phyloP scores from a whole-genome alignment of 2,113 vertebrate species.

The Taxidea taxus region DNA sequence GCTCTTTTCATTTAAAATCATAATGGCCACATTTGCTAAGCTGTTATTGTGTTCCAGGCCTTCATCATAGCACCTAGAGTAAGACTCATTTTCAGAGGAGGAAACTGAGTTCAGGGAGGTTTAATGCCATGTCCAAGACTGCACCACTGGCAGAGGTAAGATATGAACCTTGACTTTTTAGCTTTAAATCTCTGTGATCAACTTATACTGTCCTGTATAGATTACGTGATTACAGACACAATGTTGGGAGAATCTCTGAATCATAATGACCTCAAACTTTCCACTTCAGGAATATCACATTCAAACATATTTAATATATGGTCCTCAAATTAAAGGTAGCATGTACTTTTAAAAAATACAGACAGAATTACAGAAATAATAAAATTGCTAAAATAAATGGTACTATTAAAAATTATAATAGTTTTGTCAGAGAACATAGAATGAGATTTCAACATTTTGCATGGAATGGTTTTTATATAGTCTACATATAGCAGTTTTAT shows the following conservation, averaged over 20 bases:
- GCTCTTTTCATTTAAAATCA: neutral
- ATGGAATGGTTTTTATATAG: neutral
- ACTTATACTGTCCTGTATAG: neutral
- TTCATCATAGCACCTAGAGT: neutral
- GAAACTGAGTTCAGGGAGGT: neutral
- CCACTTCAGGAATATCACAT: neutral
- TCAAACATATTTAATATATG: neutral
- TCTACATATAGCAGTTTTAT: neutral
- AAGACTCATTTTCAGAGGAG: neutral
- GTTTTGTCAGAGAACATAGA: neutral
- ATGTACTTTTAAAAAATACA: neutral
- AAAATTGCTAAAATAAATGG: neutral
- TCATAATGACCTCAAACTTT: neutral
- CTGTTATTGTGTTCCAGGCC: neutral
- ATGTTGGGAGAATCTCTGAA: neutral
- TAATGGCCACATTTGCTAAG: neutral
- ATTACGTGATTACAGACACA: neutral
- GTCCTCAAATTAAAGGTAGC: neutral
- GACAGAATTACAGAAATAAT: neutral
- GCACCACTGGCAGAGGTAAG: neutral
- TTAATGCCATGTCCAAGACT: neutral
- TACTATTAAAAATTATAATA: conserved; percentile 12
- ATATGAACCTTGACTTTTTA: neutral
- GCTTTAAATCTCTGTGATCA: neutral
- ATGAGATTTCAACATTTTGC: neutral